Percentiles rank a stretch among this genome's conserved stretches.
Conservation (phyloP, 1,140 invertebrate genomes). For the Danaus plexippus region DNA sequence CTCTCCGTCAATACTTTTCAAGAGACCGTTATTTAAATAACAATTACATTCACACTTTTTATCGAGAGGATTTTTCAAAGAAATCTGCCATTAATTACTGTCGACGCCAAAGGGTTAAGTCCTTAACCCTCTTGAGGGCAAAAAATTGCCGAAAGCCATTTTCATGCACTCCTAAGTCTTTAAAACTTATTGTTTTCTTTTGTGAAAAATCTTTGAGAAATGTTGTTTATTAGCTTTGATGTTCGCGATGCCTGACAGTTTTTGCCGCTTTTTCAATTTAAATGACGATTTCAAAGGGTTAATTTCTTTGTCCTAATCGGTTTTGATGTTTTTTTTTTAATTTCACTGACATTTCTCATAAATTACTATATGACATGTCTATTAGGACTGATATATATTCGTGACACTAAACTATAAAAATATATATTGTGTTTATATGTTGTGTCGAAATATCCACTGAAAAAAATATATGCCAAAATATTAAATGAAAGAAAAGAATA, state of each 20-base stretch:
- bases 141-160: conserved; percentile 50
- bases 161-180: conserved; percentile 57
- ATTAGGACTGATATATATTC: too few species aligned
- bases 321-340: not conserved
- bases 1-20: conserved; percentile 12
- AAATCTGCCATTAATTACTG: conserved; percentile 58
- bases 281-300: conserved; percentile 20
- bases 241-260: conserved; percentile 28
- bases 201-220: conserved; percentile 53
- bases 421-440: too few species aligned
- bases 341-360: too few species aligned
- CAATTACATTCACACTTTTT: conserved; percentile 40
- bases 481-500: too few species aligned
- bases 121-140: conserved; percentile 43
- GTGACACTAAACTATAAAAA: too few species aligned
- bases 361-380: too few species aligned
- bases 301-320: conserved; percentile 5
- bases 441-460: too few species aligned
- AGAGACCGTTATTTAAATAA: conserved; percentile 31
- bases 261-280: conserved; percentile 24
- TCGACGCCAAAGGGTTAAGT: conserved; percentile 49
- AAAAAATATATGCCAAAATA: too few species aligned
- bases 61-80: conserved; percentile 28
- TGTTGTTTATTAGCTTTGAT: conserved; percentile 60
- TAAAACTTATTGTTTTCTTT: conserved; percentile 64